phyloP scores from a whole-genome alignment of 2,113 vertebrate genomes.

The Xenopus borealis region DNA sequence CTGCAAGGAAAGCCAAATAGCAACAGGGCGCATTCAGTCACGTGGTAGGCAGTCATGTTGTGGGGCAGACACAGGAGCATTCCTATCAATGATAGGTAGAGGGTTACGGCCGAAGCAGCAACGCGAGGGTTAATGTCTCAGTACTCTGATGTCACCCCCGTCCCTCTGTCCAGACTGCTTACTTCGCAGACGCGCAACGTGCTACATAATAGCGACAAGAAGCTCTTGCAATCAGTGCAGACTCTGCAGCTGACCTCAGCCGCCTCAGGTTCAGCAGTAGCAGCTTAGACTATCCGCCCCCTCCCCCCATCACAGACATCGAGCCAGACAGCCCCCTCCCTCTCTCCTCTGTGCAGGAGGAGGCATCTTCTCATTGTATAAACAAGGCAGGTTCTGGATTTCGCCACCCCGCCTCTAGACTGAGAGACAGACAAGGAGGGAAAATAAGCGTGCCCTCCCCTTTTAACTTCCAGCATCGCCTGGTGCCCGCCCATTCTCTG shows the following conservation, averaged over 20 bases:
- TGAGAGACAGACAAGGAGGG: constrained; percentile 1
- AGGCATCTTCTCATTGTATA: constrained; percentile 27
- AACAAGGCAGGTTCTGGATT: constrained; percentile 24
- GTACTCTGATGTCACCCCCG: not conserved
- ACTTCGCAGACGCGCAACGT: constrained; percentile 13
- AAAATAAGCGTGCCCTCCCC: not conserved
- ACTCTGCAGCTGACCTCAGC: constrained; percentile 39
- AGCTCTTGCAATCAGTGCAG: constrained; percentile 32
- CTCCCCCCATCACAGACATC: constrained; percentile 37
- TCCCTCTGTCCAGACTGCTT: not conserved
- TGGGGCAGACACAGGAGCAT: constrained; percentile 11
- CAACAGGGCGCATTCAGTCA: not conserved
- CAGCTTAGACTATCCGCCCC: not conserved
- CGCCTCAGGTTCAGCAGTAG: constrained; percentile 39
- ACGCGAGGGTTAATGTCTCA: constrained; percentile 24
- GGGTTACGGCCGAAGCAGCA: not conserved
- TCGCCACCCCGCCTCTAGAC: not conserved
- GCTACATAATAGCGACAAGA: constrained; percentile 39
- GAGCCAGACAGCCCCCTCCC: constrained; percentile 39
- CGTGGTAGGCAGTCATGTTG: constrained; percentile 27
- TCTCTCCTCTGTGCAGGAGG: constrained; percentile 7
- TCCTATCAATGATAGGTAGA: not conserved
- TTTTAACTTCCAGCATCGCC: not conserved
- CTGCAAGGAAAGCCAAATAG: not conserved
- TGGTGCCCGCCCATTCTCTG: constrained; percentile 4